Evolutionary conservation across 2,888 invertebrate species (phyloP), one percentile per base, ranked within the genome.

Genomic region (Tipula vernalis): DNA sequence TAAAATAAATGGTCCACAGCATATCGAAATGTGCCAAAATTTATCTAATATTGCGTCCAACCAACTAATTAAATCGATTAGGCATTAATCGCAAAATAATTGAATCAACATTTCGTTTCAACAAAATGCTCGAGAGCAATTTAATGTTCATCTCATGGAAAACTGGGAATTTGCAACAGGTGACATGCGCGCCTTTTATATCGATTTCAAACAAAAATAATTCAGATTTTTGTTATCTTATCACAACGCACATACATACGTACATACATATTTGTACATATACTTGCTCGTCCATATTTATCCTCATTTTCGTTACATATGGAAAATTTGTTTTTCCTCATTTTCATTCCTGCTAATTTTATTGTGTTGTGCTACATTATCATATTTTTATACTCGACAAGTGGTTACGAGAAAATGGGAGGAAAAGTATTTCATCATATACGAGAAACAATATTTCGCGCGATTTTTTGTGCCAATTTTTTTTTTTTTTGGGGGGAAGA

Each of bases 151-250:
- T 84, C 36, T 84, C 84, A 84, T 36, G 84, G 84, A 39, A 71
- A 71, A 71, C 71, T 71, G 71, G 71, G 71, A 18, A 28, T 86
- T 86, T 86, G 86, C 86, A 86, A 86, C 86, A 86, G 86, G 86
- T 86, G 86, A 86, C 86, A 86, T 86, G 86, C 86, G 86, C 86
- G 86, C 36, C 36, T 39, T 84, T 84, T 84, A 84, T 84, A 84
- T 84, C 84, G 84, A 84, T 84, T 84, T 84, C 71, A 71, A 71
- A 71, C 71, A 71, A 71, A 57, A 28, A 28, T 10, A 71, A 71
- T 28, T 28, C 18, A 71, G 10, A 71, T 71, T 18, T 71, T 28
- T 71, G 28, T 71, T 71, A 71, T 71, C 71, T 71, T 71, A 71
- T 71, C 71, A 28, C 71, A 71, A 28, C 71, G 71, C 28, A 71